Evolutionary conservation across 2,797 vertebrate genomes (phyloP).

Genomic region (Tinamus major): DNA sequence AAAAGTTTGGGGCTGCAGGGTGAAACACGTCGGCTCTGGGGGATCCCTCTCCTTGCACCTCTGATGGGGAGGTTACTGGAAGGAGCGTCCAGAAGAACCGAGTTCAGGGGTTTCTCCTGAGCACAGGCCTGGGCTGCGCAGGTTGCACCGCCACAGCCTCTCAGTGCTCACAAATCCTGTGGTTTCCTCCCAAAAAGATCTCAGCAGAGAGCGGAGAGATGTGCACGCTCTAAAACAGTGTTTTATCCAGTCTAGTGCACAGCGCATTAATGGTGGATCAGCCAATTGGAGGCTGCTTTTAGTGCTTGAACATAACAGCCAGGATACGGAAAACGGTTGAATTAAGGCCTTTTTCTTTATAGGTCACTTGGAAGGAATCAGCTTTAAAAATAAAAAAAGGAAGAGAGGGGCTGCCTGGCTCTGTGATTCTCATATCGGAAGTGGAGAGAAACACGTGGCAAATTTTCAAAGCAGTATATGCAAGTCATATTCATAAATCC

Average conservation of each 20-base stretch:
- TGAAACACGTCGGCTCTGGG: neutral
- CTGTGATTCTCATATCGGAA: neutral
- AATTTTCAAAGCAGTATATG: neutral
- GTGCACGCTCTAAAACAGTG: accelerated
- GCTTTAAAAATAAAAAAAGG: neutral
- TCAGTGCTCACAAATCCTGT: accelerated
- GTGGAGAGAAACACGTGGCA: accelerated
- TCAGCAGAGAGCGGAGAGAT: neutral
- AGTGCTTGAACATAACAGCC: neutral
- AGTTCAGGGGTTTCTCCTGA: neutral
- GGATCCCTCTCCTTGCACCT: neutral
- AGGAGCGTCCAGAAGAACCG: neutral
- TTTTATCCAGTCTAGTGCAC: neutral
- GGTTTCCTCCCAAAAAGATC: neutral
- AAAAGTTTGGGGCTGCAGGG: accelerated
- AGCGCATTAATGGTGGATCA: accelerated
- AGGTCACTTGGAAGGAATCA: neutral
- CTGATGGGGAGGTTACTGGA: neutral
- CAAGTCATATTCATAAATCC: neutral
- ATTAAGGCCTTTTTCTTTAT: neutral
- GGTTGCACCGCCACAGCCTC: accelerated
- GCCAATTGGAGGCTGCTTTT: neutral
- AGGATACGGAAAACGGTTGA: neutral
- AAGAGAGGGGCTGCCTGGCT: accelerated
- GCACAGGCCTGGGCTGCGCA: accelerated